Percentiles rank a stretch among this genome's conserved stretches.
phyloP scores from a whole-genome alignment of 2,113 vertebrate species.

The Salvator merianae region DNA sequence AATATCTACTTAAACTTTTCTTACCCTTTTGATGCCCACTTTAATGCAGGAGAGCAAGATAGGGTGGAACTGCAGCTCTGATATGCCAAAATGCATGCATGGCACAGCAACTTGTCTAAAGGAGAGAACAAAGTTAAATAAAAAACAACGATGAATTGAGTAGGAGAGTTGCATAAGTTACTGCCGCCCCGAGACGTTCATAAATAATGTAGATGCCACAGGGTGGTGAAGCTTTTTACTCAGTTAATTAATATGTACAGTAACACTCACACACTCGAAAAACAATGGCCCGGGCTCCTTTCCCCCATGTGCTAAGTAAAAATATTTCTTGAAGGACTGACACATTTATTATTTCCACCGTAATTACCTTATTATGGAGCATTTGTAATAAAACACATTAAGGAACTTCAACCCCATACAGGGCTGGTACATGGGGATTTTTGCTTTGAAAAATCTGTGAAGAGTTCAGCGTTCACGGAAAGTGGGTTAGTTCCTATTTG shows the following conservation, averaged over 20 bases:
- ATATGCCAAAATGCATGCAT: constrained; percentile 15
- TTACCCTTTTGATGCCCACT: not conserved
- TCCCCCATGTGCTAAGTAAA: constrained; percentile 55
- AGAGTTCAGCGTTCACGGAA: constrained; percentile 12
- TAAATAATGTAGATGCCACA: constrained; percentile 67
- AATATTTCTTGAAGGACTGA: constrained; percentile 71
- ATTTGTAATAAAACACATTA: constrained; percentile 65
- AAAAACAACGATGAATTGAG: constrained; percentile 36
- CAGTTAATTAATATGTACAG: constrained; percentile 67
- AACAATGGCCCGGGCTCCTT: constrained; percentile 45
- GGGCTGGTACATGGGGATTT: constrained; percentile 38
- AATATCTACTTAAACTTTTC: not conserved
- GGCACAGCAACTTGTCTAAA: constrained; percentile 22
- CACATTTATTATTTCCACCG: constrained; percentile 73
- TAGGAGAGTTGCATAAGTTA: constrained; percentile 55
- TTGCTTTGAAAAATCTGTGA: not conserved
- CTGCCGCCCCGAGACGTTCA: constrained; percentile 57
- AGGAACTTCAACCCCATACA: constrained; percentile 34
- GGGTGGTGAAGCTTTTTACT: constrained; percentile 45
- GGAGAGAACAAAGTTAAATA: constrained; percentile 36
- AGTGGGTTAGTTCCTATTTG: constrained; percentile 46
- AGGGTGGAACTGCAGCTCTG: not conserved
- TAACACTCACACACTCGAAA: constrained; percentile 36
- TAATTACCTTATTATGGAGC: constrained; percentile 72
- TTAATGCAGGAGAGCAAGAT: not conserved